phyloP scores from a whole-genome alignment of 1,140 invertebrate genomes.

The Pseudomyrmex sp. region DNA sequence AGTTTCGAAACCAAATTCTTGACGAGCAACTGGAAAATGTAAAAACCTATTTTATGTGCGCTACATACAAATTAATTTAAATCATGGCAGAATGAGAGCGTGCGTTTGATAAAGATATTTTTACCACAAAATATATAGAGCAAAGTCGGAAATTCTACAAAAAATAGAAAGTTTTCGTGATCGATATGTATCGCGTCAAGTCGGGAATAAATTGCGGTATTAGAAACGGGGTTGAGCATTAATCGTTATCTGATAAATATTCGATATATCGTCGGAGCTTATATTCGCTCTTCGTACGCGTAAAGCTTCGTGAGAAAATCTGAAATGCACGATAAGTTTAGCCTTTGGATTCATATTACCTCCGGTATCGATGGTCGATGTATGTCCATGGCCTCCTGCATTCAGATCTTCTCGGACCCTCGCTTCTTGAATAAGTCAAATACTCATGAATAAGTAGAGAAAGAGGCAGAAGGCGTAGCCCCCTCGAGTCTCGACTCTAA shows the following conservation, averaged over 20 bases:
- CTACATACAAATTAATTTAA: not conserved
- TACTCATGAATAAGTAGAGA: slow-evolving; percentile 81
- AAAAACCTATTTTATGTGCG: not conserved
- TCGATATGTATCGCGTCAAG: slow-evolving; percentile 11
- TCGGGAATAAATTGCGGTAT: slow-evolving; percentile 38
- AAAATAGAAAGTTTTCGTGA: not conserved
- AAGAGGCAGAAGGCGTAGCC: slow-evolving; percentile 47
- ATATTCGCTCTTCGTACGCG: slow-evolving; percentile 39
- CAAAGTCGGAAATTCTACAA: too few species aligned
- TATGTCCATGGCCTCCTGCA: slow-evolving; percentile 67
- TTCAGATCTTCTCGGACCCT: slow-evolving; percentile 71
- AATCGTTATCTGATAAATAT: slow-evolving; percentile 52
- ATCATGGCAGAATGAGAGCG: too few species aligned
- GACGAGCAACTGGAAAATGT: not conserved
- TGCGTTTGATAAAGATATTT: too few species aligned
- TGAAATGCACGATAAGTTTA: slow-evolving; percentile 66
- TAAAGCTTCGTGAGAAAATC: slow-evolving; percentile 52
- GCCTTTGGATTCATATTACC: slow-evolving; percentile 74
- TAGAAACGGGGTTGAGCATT: slow-evolving; percentile 32
- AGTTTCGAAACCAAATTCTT: slow-evolving; percentile 36
- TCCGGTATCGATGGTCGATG: slow-evolving; percentile 70
- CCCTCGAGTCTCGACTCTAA: slow-evolving; percentile 44
- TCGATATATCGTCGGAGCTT: slow-evolving; percentile 22
- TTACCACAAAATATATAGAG: not conserved
- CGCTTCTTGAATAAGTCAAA: slow-evolving; percentile 82